Conservation (phyloP, 2,113 vertebrate species). For the Atrichornis clamosus region DNA sequence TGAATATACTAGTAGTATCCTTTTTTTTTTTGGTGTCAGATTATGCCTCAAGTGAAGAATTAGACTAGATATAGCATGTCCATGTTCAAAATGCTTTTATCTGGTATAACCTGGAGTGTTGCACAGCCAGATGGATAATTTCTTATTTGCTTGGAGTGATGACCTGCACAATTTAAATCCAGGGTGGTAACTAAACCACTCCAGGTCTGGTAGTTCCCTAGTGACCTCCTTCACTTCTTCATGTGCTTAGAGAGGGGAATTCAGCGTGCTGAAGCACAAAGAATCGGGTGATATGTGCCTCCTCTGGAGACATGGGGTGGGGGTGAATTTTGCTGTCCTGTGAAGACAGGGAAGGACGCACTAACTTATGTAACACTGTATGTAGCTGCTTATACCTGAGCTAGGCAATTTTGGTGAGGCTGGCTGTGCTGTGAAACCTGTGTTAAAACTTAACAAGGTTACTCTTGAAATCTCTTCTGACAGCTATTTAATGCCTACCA, state of each 20-base stretch:
- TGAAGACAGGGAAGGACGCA: neutral
- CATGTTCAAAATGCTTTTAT: neutral
- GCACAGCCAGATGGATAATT: neutral
- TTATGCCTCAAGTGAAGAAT: neutral
- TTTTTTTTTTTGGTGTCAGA: neutral
- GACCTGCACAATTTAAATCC: neutral
- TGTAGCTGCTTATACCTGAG: neutral
- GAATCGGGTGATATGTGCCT: neutral
- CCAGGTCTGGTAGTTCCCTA: neutral
- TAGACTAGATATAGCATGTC: neutral
- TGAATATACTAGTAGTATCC: neutral
- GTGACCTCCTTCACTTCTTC: neutral
- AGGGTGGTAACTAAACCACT: neutral
- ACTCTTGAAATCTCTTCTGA: conserved; percentile 41
- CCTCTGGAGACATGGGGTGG: fast-evolving
- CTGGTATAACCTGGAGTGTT: neutral
- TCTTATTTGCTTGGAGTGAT: neutral
- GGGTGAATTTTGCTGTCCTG: neutral
- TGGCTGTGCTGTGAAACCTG: neutral
- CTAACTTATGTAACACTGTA: neutral
- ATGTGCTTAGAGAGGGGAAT: neutral
- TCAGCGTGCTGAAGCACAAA: neutral
- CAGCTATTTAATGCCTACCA: conserved; percentile 25
- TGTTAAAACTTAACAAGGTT: neutral
- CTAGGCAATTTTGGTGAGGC: neutral